Evolutionary conservation across 2,888 invertebrate genomes (phyloP), one percentile per base, ranked within the genome.

Genomic region (Minunthozetes semirufus): DNA sequence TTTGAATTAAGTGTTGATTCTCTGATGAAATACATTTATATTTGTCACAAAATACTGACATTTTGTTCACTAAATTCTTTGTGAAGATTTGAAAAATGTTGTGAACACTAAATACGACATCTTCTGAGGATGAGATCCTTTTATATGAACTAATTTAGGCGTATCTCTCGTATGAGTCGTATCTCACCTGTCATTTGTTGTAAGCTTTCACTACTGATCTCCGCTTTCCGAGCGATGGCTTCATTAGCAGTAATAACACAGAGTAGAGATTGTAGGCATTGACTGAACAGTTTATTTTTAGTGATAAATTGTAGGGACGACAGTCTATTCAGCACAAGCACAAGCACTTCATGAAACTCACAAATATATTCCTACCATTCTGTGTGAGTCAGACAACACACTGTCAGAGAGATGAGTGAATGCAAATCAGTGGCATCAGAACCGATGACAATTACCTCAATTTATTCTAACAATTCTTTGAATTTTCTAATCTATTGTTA

Each of bases 171-270:
- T 59, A 27, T 59, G 27, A 59, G 25, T 59, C 5, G 19, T 19
- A 53, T 59, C 59, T 59, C 59, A 59, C 59, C 59, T 59, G 59
- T 59, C 59, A 59, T 59, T 59, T 22, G 19, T 19, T 59, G 59
- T 59, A 17, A 17, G 59, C 59, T 59, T 59, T 59, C 50, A 27
- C 27, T 15, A 25, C 59, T 59, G 22, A 15, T 19, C 50, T 27
- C 29, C 19, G 25, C 59, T 59, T 17, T 19, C 59, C 17, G 27
- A 19, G 29, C 29, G 27, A 59, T 17, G 29, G 59, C 59, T 59
- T 59, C 59, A 59, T 59, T 59, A 59, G 59, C 59, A 25, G 27
- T 59, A 59, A 59, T 59, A 59, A 59, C 59, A 59, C 3, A 22
- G 22, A 27, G 15, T 27, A 59, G 22, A 11, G 27, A 25, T 33